A percentile compares a stretch with the other conserved stretches of the same genome.
phyloP scores from a whole-genome alignment of 2,888 invertebrate genomes.

The Tachina fera region DNA sequence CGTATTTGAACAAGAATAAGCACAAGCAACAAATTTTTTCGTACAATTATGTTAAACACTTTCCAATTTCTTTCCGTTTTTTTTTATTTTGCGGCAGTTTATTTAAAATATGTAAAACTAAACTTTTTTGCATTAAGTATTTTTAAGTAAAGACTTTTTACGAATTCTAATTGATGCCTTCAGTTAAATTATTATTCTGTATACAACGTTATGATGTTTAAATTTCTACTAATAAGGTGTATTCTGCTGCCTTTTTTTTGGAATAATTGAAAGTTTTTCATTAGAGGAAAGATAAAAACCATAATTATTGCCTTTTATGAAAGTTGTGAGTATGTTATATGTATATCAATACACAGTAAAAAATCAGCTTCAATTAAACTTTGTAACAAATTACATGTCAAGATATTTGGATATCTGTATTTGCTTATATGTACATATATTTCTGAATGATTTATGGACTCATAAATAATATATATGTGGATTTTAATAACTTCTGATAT shows the following conservation, averaged over 20 bases:
- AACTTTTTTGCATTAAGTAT: conserved; percentile 25
- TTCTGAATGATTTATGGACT: too few species aligned
- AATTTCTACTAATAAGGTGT: conserved; percentile 6
- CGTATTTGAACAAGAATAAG: conserved; percentile 51
- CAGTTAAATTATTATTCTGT: conserved; percentile 33
- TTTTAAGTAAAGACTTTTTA: conserved; percentile 23
- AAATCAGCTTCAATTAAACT: too few species aligned
- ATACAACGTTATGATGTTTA: background rate
- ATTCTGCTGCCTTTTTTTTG: background rate
- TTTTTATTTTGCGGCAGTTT: background rate
- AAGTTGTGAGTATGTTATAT: too few species aligned
- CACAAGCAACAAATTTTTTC: conserved; percentile 33
- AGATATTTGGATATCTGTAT: too few species aligned
- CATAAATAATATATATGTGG: too few species aligned
- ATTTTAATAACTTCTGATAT: too few species aligned
- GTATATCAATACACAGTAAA: too few species aligned
- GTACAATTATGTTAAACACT: conserved; percentile 54
- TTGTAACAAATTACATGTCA: too few species aligned
- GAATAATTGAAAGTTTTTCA: background rate
- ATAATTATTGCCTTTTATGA: background rate
- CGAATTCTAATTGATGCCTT: conserved; percentile 51
- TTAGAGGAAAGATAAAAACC: background rate
- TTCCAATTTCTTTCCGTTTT: conserved; percentile 65
- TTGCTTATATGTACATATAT: too few species aligned
- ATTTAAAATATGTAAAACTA: background rate